Conservation (phyloP, 2,888 invertebrate genomes). For the Bellardia pandia region DNA sequence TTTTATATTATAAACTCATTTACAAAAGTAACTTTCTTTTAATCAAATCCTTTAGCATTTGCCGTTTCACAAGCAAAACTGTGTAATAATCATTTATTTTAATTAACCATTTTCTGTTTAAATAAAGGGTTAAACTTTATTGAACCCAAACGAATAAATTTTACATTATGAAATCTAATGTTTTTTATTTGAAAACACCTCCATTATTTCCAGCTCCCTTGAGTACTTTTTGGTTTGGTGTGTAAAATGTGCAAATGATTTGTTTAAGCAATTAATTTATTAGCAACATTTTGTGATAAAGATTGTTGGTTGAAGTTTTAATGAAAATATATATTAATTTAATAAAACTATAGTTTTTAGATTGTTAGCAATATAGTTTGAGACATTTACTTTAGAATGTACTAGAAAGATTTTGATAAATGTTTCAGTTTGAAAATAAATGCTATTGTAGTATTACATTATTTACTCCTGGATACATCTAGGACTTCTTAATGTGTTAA, state of each 20-base stretch:
- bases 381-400: too few relatives aligned
- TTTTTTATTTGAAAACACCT: background rate
- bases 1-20: conserved; percentile 7
- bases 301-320: conserved; percentile 40
- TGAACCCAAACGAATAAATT: conserved; percentile 21
- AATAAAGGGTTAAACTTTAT: conserved; percentile 20
- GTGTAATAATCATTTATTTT: conserved; percentile 67
- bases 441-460: too few relatives aligned
- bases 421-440: too few relatives aligned
- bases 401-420: too few relatives aligned
- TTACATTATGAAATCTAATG: conserved; percentile 12
- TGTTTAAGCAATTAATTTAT: background rate
- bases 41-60: background rate
- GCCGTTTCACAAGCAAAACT: background rate
- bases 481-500: too few relatives aligned
- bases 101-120: conserved; percentile 64
- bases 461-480: too few relatives aligned
- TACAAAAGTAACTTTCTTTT: conserved; percentile 4
- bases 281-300: conserved; percentile 11
- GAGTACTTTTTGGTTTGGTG: conserved; percentile 1
- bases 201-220: background rate
- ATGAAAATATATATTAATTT: background rate
- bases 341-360: background rate
- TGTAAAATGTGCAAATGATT: conserved; percentile 40
- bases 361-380: too few relatives aligned